Conservation (phyloP, 2,888 invertebrate genomes). For the Podotricha telesiphe region DNA sequence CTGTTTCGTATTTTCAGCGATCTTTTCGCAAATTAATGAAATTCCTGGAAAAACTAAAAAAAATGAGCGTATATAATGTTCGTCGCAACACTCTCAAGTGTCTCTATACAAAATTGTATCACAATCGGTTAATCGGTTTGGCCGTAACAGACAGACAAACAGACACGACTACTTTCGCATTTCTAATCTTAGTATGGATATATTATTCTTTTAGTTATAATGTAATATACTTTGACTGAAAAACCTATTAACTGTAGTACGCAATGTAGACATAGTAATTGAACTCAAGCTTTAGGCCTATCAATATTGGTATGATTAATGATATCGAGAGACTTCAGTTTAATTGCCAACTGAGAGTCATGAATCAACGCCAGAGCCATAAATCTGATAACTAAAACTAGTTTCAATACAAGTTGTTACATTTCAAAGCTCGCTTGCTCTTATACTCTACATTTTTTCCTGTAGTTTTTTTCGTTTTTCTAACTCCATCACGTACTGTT, state of each 20-base stretch:
- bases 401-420: constrained; percentile 41
- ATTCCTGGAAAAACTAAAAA: too few relatives aligned
- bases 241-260: constrained; percentile 17
- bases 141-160: too few relatives aligned
- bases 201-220: background rate
- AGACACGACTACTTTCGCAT: too few relatives aligned
- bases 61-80: too few relatives aligned
- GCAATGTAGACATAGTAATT: constrained; percentile 55
- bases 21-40: too few relatives aligned
- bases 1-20: too few relatives aligned
- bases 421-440: constrained; percentile 45
- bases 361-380: constrained; percentile 78
- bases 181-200: too few relatives aligned
- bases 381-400: constrained; percentile 70
- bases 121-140: too few relatives aligned
- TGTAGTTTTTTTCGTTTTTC: constrained; percentile 10
- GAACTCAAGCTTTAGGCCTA: constrained; percentile 76
- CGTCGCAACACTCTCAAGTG: too few relatives aligned
- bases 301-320: constrained; percentile 81
- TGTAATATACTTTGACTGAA: background rate
- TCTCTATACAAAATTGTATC: too few relatives aligned
- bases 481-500: constrained; percentile 24
- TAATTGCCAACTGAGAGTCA: constrained; percentile 77
- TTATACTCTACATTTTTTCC: constrained; percentile 29
- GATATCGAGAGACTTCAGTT: constrained; percentile 71